Percentiles rank a stretch among this genome's conserved stretches.
phyloP scores from a whole-genome alignment of 2,797 vertebrate genomes.

The Artibeus jamaicensis region DNA sequence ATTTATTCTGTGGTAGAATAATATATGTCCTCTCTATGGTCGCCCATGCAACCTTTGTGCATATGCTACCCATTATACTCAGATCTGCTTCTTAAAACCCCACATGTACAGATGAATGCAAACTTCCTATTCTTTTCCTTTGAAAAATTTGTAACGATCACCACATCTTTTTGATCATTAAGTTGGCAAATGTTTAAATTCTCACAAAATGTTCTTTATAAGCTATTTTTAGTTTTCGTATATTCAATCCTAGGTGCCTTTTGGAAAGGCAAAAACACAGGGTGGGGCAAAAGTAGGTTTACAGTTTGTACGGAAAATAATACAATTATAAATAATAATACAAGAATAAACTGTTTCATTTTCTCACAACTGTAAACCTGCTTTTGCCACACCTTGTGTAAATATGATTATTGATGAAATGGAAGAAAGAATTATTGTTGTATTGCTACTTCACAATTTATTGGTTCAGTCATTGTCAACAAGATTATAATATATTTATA shows the following conservation, averaged over 20 bases:
- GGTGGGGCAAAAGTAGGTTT: not conserved
- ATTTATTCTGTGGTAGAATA: slow-evolving; percentile 47
- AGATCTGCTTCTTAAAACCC: slow-evolving; percentile 54
- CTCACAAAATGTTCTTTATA: slow-evolving; percentile 44
- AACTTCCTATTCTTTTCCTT: slow-evolving; percentile 58
- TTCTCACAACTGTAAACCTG: not conserved
- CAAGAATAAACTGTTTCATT: not conserved
- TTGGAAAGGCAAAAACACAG: slow-evolving; percentile 1
- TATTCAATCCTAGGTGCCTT: slow-evolving; percentile 28
- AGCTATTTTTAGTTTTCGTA: slow-evolving; percentile 33
- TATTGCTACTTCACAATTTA: not conserved
- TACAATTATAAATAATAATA: not conserved
- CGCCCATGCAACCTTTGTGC: slow-evolving; percentile 15
- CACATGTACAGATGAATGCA: slow-evolving; percentile 7
- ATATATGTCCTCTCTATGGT: slow-evolving; percentile 14
- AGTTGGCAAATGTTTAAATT: slow-evolving; percentile 43
- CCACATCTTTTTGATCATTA: slow-evolving; percentile 40
- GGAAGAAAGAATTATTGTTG: not conserved
- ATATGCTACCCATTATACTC: slow-evolving; percentile 43
- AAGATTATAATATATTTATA: not conserved
- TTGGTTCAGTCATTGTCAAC: not conserved
- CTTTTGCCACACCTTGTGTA: not conserved
- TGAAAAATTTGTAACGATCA: slow-evolving; percentile 55
- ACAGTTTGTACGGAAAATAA: not conserved
- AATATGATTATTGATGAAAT: slow-evolving; percentile 16